Base-by-base conservation (phyloP, 1,140 invertebrate genomes). In the Forficula auricularia region DNA sequence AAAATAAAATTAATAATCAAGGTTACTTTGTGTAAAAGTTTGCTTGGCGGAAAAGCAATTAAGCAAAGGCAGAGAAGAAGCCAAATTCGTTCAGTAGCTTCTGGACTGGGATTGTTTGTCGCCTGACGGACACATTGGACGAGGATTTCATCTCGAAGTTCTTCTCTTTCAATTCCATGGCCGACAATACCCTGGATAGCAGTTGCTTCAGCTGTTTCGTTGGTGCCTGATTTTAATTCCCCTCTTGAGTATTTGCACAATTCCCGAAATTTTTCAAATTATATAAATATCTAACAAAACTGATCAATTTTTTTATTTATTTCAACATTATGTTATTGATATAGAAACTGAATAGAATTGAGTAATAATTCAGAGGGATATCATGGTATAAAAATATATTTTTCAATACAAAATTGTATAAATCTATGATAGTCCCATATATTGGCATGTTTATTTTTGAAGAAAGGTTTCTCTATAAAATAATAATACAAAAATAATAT, bases 31-130 rank as follows among this genome's bases (percentile, higher is more conserved):
- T 78, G 77, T 3, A 95, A 66, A 1, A 82, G 62, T 65, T 92
- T 91, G 49, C 82, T 84, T 0, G 90, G 88, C 53, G 88, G 82
- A 65, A 95, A 95, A 9, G 88, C 80, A 10, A 94, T 88, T 16
- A 88, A 79, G 43, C 79, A 77, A 19, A 95, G 64, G 56, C 86
- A 91, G 19, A 96, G 64, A 0, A 97, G 59, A 16, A 92, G 65
- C 90, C 90, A 96, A 12, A 90, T 71, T 37, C 81, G 67, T 54
- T 85, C 82, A 1, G 77, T 70, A 62, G 79, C 77, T 36, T 90
- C 85, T 2, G 66, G 51, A 53, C 73, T 73, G n/a, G 87, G 78
- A 68, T 88, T 88, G 50, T 86, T 84, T 3, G 82, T 87, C 27
- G 79, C 68, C 63, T 84, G 80, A 52, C 87, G 66, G 46, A 89